Evolutionary conservation across 2,888 invertebrate species (phyloP).

Genomic region (Cantharis flavilabris): DNA sequence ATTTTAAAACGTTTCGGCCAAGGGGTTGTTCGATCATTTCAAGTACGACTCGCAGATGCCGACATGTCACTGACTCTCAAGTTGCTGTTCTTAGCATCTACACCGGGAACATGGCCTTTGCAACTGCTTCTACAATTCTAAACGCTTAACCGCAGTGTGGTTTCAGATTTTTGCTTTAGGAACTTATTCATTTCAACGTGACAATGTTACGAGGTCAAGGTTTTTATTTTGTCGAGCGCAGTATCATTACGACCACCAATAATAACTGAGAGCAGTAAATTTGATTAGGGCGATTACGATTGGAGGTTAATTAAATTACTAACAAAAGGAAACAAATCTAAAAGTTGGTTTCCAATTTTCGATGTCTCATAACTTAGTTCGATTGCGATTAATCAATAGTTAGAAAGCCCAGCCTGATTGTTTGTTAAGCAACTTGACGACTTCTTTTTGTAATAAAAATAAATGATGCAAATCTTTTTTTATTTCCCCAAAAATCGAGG

Average conservation of each 20-base stretch:
- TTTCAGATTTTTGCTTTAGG: not conserved
- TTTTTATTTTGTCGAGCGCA: not conserved
- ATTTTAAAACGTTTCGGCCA: not conserved
- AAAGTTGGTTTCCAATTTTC: not conserved
- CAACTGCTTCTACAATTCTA: constrained; percentile 36
- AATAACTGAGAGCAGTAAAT: not conserved
- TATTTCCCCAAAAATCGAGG: not conserved
- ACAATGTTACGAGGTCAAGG: constrained; percentile 5
- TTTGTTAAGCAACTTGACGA: not conserved
- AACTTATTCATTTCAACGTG: not conserved
- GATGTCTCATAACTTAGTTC: not conserved
- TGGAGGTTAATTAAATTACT: not conserved
- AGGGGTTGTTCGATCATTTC: constrained; percentile 30
- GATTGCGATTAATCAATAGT: not conserved
- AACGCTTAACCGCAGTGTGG: constrained; percentile 33
- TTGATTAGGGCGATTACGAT: not conserved
- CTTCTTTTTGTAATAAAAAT: not conserved
- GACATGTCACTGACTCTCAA: constrained; percentile 48
- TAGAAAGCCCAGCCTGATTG: not conserved
- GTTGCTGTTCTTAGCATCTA: constrained; percentile 36
- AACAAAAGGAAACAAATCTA: not conserved
- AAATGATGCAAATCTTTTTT: not conserved
- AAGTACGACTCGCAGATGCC: constrained; percentile 42
- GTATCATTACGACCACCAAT: not conserved
- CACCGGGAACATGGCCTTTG: constrained; percentile 40